Evolutionary conservation across 2,797 vertebrate species (phyloP).

Genomic region (Crenichthys baileyi): DNA sequence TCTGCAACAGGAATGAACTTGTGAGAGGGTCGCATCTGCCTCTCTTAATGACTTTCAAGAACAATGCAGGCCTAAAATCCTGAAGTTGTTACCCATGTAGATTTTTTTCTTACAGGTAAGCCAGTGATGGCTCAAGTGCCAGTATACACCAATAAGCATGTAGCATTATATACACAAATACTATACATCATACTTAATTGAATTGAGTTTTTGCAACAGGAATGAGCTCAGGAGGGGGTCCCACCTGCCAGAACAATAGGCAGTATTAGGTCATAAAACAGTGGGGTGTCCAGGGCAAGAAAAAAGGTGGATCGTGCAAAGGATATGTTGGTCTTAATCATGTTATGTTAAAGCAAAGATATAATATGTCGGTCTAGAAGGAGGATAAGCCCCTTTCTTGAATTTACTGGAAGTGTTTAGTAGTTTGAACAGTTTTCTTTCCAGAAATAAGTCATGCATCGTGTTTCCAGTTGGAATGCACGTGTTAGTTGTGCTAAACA

Average conservation of each 20-base stretch:
- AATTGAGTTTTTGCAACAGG: slow-evolving; percentile 14
- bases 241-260: slow-evolving; percentile 73
- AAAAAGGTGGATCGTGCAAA: slow-evolving; percentile 38
- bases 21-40: background rate
- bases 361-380: slow-evolving; percentile 21
- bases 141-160: background rate
- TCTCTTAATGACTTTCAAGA: background rate
- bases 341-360: slow-evolving; percentile 55
- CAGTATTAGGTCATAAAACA: slow-evolving; percentile 42
- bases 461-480: slow-evolving; percentile 6
- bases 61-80: background rate
- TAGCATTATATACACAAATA: background rate
- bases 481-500: slow-evolving; percentile 21
- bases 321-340: slow-evolving; percentile 61
- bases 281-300: slow-evolving; percentile 27
- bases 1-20: background rate
- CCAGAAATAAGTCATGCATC: slow-evolving; percentile 19
- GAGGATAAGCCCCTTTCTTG: slow-evolving; percentile 23
- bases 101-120: background rate
- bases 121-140: background rate
- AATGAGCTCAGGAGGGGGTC: slow-evolving; percentile 26
- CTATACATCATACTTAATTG: background rate
- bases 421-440: slow-evolving; percentile 3
- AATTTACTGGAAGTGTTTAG: slow-evolving; percentile 26
- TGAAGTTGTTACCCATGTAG: background rate